Evolutionary conservation across 2,113 vertebrate species (phyloP), one percentile per base, ranked within the genome.

Genomic region (Pseudorectes ferrugineus): DNA sequence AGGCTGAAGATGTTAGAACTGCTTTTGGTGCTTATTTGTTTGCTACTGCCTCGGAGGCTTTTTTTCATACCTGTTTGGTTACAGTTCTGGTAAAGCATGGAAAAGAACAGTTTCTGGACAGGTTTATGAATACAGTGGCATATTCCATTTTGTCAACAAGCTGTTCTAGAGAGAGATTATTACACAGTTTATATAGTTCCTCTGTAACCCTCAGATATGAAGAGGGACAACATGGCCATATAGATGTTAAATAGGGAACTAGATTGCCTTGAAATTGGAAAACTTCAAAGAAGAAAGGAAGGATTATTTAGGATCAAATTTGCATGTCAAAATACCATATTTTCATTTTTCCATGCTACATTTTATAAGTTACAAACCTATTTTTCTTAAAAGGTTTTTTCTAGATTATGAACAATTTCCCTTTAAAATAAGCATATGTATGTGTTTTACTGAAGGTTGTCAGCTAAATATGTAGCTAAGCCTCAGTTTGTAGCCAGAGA

Each of bases 161-260:
- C 18, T 73, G 35, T 57, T 52, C 14, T 33, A 59, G 82, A 38
- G 58, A 80, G 23, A 14, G 13, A 42, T 54, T 24, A 29, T 52
- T 42, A 46, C 11, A 63, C 1, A 54, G 26, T 15, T 71, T 46
- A 28, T 9, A 4, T 48, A 71, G 43, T 35, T 62, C 10, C 14
- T 85, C 49, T 75, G 1, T 48, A 51, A 42, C 5, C 3, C 5
- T 25, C 23, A 57, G 22, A 61, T 31, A 54, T 20, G 23, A 61
- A 70, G 10, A 12, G 0, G 10, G 13, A 35, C 16, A 45, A 28
- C 5, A 28, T 0, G 0, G 29, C 2, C 6, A 1, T 31, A 23
- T 5, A 49, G 18, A 31, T 18, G 2, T 43, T 63, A 43, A 55
- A 71, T 4, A 51, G 13, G 11, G 12, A 82, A 49, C 9, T 5